Evolutionary conservation across 1,140 invertebrate species (phyloP), one percentile per base, ranked within the genome.

Genomic region (Drosophila busckii): DNA sequence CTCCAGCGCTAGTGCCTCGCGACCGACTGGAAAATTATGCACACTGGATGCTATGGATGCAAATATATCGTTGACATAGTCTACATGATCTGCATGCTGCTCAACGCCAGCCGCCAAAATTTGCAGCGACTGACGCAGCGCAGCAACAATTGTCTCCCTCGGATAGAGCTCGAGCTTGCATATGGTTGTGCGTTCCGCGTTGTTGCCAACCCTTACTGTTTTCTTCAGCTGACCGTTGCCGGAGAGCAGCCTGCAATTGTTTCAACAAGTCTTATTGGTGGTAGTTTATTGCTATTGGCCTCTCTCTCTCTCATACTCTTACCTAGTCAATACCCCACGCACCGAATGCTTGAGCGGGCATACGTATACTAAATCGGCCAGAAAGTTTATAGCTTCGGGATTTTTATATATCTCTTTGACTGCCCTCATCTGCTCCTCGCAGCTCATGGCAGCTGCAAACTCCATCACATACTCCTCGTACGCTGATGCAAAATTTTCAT

Each of bases 311-410:
- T n/a, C n/a, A 35, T 2, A 20, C 10, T 20, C 46, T 19, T 54
- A 71, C 73, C 58, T 68, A 34, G 29, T 61, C 9, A 82, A 3
- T 2, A 68, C 44, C 7, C 66, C 62, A 31, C 75, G 73, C 7
- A 82, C 49, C 3, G 68, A 22, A 25, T 80, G 75, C 22, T 69
- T 80, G 0, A 80, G 31, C 0, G 73, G 75, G n/a, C 53, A 50
- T 10, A 34, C 32, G 12, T 73, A 52, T 0, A 80, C 37, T 2
- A 65, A 8, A 28, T 80, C 64, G 8, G 73, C 53, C 4, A 80
- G 64, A 34, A 80, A 80, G 3, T 7, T 12, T 1, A 34, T 13
- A 1, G 59, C 2, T 0, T 31, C 19, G 1, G 29, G n/a, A 7
- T 28, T 5, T 4, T 28, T 34, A 4, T 48, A 73, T 0, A 64